Evolutionary conservation across 1,140 invertebrate genomes (phyloP).

Genomic region (Armadillidium nasatum): DNA sequence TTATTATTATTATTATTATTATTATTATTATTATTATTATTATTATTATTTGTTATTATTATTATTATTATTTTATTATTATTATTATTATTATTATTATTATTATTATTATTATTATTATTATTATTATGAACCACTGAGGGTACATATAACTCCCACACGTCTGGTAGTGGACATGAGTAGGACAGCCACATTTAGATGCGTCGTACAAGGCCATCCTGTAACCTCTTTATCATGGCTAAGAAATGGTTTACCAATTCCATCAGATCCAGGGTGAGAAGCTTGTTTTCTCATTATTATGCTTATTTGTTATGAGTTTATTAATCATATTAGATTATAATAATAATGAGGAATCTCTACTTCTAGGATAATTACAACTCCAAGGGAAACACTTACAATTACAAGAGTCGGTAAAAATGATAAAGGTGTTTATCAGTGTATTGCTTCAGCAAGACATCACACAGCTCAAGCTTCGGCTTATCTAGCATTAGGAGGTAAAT

Average conservation of each 20-base stretch:
- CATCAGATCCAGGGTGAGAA: constrained; percentile 47
- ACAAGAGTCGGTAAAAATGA: constrained; percentile 59
- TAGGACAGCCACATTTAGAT: constrained; percentile 74
- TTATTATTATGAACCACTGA: constrained; percentile 49
- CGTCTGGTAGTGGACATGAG: constrained; percentile 73
- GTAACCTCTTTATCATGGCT: constrained; percentile 74
- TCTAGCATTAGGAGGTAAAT: neutral
- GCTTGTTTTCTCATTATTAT: neutral
- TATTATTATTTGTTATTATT: too few species aligned
- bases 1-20: constrained; percentile 15
- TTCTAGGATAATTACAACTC: constrained; percentile 52
- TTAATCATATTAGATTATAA: neutral
- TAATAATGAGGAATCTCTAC: neutral
- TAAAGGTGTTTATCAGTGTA: neutral
- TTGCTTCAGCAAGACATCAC: neutral
- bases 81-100: neutral
- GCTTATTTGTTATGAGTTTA: neutral
- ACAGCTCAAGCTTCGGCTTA: neutral
- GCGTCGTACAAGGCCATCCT: constrained; percentile 55
- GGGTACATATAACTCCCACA: constrained; percentile 66
- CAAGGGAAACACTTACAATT: constrained; percentile 57
- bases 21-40: neutral
- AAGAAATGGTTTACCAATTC: constrained; percentile 67
- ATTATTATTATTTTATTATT: too few species aligned
- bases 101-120: constrained; percentile 11